Conservation (phyloP, 2,797 vertebrate genomes). For the Anguilla pacifica region DNA sequence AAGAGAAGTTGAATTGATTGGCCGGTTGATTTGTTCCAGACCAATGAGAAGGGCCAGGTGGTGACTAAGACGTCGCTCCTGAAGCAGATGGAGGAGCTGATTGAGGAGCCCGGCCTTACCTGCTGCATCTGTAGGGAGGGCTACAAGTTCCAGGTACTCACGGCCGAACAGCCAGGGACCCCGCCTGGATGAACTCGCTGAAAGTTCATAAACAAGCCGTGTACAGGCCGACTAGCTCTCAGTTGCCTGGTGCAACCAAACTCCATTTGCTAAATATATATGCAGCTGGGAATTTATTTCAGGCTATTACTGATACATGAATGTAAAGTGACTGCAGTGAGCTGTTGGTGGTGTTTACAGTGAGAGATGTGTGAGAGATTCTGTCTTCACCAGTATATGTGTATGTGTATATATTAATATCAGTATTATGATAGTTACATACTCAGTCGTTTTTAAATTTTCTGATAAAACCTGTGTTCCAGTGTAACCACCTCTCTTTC, state of each 20-base stretch:
- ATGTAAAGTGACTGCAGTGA: neutral
- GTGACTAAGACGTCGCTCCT: slow-evolving; percentile 95
- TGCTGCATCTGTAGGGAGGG: slow-evolving; percentile 98
- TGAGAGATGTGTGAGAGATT: neutral
- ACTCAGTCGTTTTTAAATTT: neutral
- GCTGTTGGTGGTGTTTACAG: neutral
- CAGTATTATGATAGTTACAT: neutral
- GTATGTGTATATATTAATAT: neutral
- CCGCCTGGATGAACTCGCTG: neutral
- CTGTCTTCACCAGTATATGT: neutral
- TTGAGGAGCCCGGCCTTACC: slow-evolving; percentile 95
- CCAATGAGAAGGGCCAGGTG: slow-evolving; percentile 98
- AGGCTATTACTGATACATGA: neutral
- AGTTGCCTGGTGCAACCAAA: no score
- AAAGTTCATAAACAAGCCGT: neutral
- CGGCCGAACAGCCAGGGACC: neutral
- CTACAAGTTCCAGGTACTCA: slow-evolving; percentile 94
- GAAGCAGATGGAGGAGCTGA: slow-evolving; percentile 99
- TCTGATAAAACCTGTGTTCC: neutral
- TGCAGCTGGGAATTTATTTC: neutral
- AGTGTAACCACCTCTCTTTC: neutral
- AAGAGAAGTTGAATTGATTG: neutral
- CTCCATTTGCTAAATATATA: no score
- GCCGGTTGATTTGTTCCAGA: slow-evolving; percentile 71
- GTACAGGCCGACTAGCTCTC: no score